Evolutionary conservation across 2,888 invertebrate species (phyloP), one percentile per base, ranked within the genome.

Genomic region (Meiosimyza platycephala): DNA sequence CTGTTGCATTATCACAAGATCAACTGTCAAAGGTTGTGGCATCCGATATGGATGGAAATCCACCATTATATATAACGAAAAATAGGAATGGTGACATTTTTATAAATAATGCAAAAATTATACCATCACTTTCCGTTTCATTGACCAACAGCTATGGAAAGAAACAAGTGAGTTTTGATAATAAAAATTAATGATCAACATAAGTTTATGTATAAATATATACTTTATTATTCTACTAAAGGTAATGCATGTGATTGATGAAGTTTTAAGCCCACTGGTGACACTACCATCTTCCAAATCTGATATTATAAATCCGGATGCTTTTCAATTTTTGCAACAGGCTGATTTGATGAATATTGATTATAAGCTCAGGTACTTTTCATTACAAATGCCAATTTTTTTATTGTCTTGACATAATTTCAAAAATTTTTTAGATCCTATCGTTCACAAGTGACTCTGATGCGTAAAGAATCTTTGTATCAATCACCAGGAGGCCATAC

Each of bases 201-300:
- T 16, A 62, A 13, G 47, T 59, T 1, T 47, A 54, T 33, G n/a
- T n/a, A n/a, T n/a, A n/a, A n/a, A n/a, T n/a, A n/a, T n/a, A 9
- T 63, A n/a, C 40, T 40, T 40, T 9, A 40, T 40, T 40, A 40
- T 40, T 40, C 9, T 40, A 1, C 9, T 2, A 6, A 6, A 96
- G 94, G 92, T 95, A 16, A 90, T 96, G 78, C 95, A 96, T 86
- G 92, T 95, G 81, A 95, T 96, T 84, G 95, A 95, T 83, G 94
- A 95, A 87, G 95, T 96, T 47, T 88, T 96, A 75, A 92, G 93
- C 79, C 96, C 96, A 0, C 91, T 95, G 6, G 90, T 91, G 79
- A 90, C 92, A 0, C 88, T 89, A 71, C 90, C 90, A 47, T 89
- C 90, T 16, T 89, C 90, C 72, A 89, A 90, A 22, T 88, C 89